Evolutionary conservation across 2,888 invertebrate species (phyloP).

Genomic region (Pyrgus malvae): DNA sequence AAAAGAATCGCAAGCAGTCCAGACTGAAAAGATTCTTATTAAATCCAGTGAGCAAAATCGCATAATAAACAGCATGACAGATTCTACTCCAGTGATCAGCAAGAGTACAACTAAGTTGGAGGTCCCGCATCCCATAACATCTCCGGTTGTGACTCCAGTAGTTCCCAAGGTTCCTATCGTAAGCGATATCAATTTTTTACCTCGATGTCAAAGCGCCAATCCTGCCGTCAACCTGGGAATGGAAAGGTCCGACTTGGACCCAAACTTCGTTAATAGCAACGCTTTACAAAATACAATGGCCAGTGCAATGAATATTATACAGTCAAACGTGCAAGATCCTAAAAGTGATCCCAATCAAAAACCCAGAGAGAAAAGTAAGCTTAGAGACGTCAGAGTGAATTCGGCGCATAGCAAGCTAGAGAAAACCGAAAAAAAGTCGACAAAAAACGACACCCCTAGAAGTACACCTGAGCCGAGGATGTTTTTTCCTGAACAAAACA

Average conservation of each 20-base stretch:
- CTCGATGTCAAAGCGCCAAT: constrained; percentile 73
- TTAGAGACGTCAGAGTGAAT: constrained; percentile 73
- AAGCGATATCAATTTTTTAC: constrained; percentile 68
- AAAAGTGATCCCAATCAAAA: constrained; percentile 63
- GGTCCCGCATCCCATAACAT: constrained; percentile 75
- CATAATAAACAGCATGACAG: constrained; percentile 52
- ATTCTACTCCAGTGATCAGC: constrained; percentile 59
- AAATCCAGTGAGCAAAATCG: constrained; percentile 61
- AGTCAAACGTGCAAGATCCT: constrained; percentile 51
- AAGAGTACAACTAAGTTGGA: constrained; percentile 69
- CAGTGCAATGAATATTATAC: constrained; percentile 62
- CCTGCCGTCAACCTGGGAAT: constrained; percentile 66
- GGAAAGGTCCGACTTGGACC: constrained; percentile 64
- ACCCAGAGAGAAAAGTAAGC: constrained; percentile 71
- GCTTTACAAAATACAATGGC: constrained; percentile 56
- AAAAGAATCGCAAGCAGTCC: constrained; percentile 69
- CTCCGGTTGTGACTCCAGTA: constrained; percentile 72
- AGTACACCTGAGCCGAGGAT: constrained; percentile 71
- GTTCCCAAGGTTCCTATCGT: constrained; percentile 72
- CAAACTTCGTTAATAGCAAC: constrained; percentile 52
- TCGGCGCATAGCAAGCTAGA: constrained; percentile 75
- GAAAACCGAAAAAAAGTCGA: constrained; percentile 67
- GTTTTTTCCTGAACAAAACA: constrained; percentile 70
- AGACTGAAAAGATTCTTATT: constrained; percentile 63
- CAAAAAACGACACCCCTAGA: constrained; percentile 63